phyloP scores from a whole-genome alignment of 2,888 invertebrate species.

The Deilephila elpenor region DNA sequence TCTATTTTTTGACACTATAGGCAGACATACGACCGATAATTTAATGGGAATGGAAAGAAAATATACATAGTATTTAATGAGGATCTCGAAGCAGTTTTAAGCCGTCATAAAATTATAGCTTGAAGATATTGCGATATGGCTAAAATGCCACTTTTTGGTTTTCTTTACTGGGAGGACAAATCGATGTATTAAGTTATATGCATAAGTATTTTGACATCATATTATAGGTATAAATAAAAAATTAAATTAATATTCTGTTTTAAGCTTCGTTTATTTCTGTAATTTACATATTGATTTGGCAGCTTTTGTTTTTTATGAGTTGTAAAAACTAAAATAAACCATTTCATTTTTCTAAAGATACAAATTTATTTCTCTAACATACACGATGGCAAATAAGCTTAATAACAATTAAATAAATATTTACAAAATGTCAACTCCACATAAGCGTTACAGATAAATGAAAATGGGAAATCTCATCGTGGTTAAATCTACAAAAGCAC shows the following conservation, averaged over 20 bases:
- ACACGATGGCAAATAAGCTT: constrained; percentile 42
- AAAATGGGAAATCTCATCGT: constrained; percentile 19
- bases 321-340: constrained; percentile 56
- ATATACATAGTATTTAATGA: too few species aligned
- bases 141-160: too few species aligned
- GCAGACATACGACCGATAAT: too few species aligned
- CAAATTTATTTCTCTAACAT: constrained; percentile 46
- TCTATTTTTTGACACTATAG: too few species aligned
- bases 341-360: constrained; percentile 47
- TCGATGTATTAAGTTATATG: too few species aligned
- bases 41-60: too few species aligned
- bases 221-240: constrained; percentile 37
- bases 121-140: too few species aligned
- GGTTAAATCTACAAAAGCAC: constrained; percentile 50
- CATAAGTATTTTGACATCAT: background rate
- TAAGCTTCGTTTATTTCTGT: constrained; percentile 64
- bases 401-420: constrained; percentile 30
- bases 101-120: too few species aligned
- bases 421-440: constrained; percentile 17
- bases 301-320: constrained; percentile 65
- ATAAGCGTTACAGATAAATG: constrained; percentile 25
- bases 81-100: too few species aligned
- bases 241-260: constrained; percentile 51
- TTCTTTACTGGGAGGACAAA: too few species aligned
- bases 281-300: constrained; percentile 76